Percentiles rank a stretch among this genome's conserved stretches.
Evolutionary conservation across 2,113 vertebrate species (phyloP).

Genomic region (Zosterops pallidus): DNA sequence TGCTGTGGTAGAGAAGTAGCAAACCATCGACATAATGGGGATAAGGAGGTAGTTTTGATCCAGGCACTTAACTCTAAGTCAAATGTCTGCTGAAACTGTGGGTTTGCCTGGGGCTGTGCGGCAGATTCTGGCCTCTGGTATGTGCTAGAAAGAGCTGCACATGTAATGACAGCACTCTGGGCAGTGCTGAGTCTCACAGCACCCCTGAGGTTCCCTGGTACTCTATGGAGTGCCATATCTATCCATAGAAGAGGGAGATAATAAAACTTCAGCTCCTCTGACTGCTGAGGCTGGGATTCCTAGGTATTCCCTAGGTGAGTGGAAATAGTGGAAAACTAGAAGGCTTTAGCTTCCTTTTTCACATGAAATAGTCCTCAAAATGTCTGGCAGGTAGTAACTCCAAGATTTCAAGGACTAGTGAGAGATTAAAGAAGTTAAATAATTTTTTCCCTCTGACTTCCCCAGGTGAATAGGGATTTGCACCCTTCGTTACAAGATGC

Average conservation of each 20-base stretch:
- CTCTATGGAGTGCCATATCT: too few species aligned
- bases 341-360: neutral
- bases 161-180: fast-evolving
- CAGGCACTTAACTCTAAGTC: neutral
- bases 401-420: neutral
- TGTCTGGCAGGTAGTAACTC: neutral
- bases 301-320: neutral
- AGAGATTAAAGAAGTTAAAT: neutral
- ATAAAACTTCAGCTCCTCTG: neutral
- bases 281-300: neutral
- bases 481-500: neutral
- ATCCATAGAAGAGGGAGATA: neutral
- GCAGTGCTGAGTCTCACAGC: neutral
- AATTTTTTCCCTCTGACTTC: neutral
- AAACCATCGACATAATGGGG: neutral
- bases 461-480: neutral
- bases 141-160: neutral
- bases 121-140: neutral
- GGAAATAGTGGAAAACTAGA: neutral
- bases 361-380: neutral
- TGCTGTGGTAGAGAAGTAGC: neutral
- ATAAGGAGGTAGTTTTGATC: neutral
- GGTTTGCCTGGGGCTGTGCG: neutral
- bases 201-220: neutral
- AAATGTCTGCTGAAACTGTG: neutral